A percentile compares a stretch with the other conserved stretches of the same genome.
Conservation (phyloP, 2,797 vertebrate genomes). For the Gymnodraco acuticeps region DNA sequence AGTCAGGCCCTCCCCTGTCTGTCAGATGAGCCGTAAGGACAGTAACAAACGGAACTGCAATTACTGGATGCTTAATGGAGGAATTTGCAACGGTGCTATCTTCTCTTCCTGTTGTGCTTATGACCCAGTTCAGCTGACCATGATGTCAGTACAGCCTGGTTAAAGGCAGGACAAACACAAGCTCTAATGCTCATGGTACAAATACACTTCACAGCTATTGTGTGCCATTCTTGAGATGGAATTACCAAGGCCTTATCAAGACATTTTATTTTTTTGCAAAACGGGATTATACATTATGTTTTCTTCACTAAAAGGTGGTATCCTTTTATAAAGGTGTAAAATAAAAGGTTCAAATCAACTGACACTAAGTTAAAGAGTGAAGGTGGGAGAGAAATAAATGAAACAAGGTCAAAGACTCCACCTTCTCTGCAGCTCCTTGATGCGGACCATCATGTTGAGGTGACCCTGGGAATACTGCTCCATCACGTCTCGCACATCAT, state of each 20-base stretch:
- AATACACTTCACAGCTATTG: no score
- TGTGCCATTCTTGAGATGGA: no score
- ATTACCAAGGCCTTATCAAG: neutral
- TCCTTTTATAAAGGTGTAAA: neutral
- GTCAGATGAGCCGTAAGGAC: slow-evolving; percentile 6
- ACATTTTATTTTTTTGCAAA: neutral
- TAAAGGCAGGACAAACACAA: neutral
- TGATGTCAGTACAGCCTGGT: neutral
- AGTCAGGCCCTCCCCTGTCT: neutral
- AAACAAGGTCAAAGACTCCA: slow-evolving; percentile 28
- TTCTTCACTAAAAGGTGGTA: neutral
- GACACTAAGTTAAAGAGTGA: neutral
- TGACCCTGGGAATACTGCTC: slow-evolving; percentile 99
- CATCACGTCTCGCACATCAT: slow-evolving; percentile 97
- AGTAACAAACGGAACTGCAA: slow-evolving; percentile 1
- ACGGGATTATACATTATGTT: neutral
- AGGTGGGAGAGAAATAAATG: neutral
- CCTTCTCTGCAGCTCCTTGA: slow-evolving; percentile 99
- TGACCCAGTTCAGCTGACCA: neutral
- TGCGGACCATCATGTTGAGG: slow-evolving; percentile 98
- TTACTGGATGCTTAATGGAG: slow-evolving; percentile 1
- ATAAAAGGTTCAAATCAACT: neutral
- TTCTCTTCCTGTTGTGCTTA: slow-evolving; percentile 3
- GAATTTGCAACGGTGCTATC: slow-evolving; percentile 5
- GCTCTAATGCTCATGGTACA: no score